Evolutionary conservation across 1,140 invertebrate species (phyloP), one percentile per base, ranked within the genome.

Genomic region (Dysdera silvatica): DNA sequence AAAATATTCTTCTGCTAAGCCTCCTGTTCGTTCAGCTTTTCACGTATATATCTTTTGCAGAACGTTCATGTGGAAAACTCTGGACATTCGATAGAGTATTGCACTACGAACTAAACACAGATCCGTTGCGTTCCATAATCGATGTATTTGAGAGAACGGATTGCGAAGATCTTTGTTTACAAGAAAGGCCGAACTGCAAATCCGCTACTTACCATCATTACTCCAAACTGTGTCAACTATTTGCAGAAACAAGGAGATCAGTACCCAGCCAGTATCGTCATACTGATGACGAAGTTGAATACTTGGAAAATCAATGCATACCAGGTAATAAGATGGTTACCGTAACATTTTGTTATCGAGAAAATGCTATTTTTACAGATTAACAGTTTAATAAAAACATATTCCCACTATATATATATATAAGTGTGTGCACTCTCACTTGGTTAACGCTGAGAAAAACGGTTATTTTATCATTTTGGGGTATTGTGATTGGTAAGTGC

Each of bases 271-370:
- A 71, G 24, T 79, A 78, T 67, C 65, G 72, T 29, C 70, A 72
- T 31, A 69, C 71, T 4, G 68, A 68, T 8, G 67, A 74, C 35
- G 75, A 79, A 57, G 71, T 79, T 1, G 78, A 81, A 68, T 81
- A 81, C 66, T 71, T 81, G 66, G 80, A 81, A 69, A 81, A 81
- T 70, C 77, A 80, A 69, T 81, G 80, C 60, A 74, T 76, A 40
- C 71, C 73, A 69, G 74, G 79, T 79, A 70, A 69, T 28, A n/a
- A n/a, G n/a, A n/a, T n/a, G n/a, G n/a, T n/a, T n/a, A n/a, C n/a
- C n/a, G n/a, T n/a, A n/a, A n/a, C n/a, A n/a, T n/a, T n/a, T n/a
- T n/a, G n/a, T n/a, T n/a, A n/a, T n/a, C n/a, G n/a, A n/a, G n/a
- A n/a, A n/a, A n/a, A n/a, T n/a, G n/a, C n/a, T n/a, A n/a, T n/a